Conservation (phyloP, 2,888 invertebrate genomes). For the Epistrophe grossulariae region DNA sequence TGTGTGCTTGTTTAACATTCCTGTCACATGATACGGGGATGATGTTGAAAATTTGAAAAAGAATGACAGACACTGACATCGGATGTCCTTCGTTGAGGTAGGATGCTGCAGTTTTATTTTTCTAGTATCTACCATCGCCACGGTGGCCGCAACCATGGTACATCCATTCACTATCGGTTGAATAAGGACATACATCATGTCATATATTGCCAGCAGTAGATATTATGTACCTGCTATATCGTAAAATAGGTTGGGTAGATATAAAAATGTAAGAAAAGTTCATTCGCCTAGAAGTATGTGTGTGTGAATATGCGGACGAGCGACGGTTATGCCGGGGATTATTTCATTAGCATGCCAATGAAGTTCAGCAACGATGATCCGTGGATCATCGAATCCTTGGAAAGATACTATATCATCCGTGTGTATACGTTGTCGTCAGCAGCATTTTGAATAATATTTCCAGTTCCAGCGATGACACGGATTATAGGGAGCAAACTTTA, state of each 20-base stretch:
- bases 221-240: no score
- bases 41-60: constrained; percentile 25
- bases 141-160: constrained; percentile 9
- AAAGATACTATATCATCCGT: constrained; percentile 46
- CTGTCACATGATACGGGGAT: constrained; percentile 22
- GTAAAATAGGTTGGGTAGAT: background rate
- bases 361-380: constrained; percentile 48
- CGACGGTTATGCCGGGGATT: constrained; percentile 3
- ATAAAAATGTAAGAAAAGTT: constrained; percentile 33
- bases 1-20: constrained; percentile 32
- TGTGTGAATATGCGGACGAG: background rate
- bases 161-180: constrained; percentile 3
- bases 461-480: constrained; percentile 13
- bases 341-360: constrained; percentile 69
- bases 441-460: constrained; percentile 27
- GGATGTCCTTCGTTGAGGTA: constrained; percentile 44
- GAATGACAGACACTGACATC: constrained; percentile 34
- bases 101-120: constrained; percentile 15
- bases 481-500: constrained; percentile 18
- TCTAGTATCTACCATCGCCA: background rate
- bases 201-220: constrained; percentile 11
- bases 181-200: constrained; percentile 25
- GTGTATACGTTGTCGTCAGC: constrained; percentile 29
- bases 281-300: constrained; percentile 32
- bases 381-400: constrained; percentile 49